Evolutionary conservation across 1,140 invertebrate species (phyloP), one percentile per base, ranked within the genome.

Genomic region (Lethrus apterus): DNA sequence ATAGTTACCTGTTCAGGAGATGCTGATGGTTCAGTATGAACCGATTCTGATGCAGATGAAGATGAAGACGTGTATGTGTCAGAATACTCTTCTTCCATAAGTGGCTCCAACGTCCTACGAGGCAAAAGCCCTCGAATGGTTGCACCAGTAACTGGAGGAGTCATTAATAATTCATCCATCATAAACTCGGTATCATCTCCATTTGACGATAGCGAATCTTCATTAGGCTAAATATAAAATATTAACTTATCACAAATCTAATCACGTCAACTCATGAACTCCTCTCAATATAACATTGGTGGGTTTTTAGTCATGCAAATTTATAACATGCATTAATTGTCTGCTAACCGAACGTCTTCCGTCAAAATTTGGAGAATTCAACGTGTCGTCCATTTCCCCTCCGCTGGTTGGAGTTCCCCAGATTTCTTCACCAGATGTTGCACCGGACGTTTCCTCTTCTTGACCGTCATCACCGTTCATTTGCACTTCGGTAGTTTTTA

Each of bases 391-490:
- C 54, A 84, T 79, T 4, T 86, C 78, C 11, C 83, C 85, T 2
- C 84, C 84, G 46, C 84, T 88, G 2, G 85, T 88, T 2, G 85
- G 85, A 1, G 86, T 89, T 1, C 86, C 86, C 86, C 85, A 89
- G 20, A 86, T 81, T 59, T 89, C 86, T 62, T 88, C 85, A 0
- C 84, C 85, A 2, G 84, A 87, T 10, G 80, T 83, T 0, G 80
- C 85, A 0, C 83, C 85, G 29, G 84, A 87, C 0, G 77, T 82
- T 40, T 80, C 80, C 9, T 79, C 78, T 44, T 83, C 80, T 31
- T 78, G 74, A 48, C 57, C 57, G 32, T 74, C 63, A 38, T 74
- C 65, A 46, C 72, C 61, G 55, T 66, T 79, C 60, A 57, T 70
- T 65, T 43, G 69, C 58, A 23, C 70, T 63, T 51, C 70, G 36